Evolutionary conservation across 1,140 invertebrate species (phyloP), one percentile per base, ranked within the genome.

Genomic region (Globodera ellingtonae): DNA sequence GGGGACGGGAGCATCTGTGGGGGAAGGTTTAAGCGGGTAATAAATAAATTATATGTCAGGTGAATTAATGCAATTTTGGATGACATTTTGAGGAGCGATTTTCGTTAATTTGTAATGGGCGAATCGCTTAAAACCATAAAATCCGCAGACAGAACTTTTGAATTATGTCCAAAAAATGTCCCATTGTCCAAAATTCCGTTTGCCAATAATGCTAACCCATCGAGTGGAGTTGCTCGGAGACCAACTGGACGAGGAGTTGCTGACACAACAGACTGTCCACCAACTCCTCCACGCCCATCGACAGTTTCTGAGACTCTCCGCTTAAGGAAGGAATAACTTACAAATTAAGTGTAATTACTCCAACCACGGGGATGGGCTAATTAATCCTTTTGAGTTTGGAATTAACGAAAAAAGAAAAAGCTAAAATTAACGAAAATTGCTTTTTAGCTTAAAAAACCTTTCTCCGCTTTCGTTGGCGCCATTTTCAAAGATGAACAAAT

Each of bases 251-350:
- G 69, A 65, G 44, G 24, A 77, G 69, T 47, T 77, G 75, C 65
- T 67, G 75, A 77, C 75, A 77, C 6, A 77, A 10, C 47, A 77
- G 48, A 77, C 75, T 77, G 69, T 77, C 75, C 21, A 77, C 65
- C 69, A 77, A 69, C 47, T 77, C 59, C 24, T 77, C 75, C 21
- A 77, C 48, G 5, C 75, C 75, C 59, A 77, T 48, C 21, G 75
- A 77, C 48, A 77, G 67, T 70, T 70, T 70, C 67, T 70, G n/a
- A 21, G 52, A n/a, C 50, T 7, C 6, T 77, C 46, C 75, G 46
- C 35, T 15, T 21, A 21, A 21, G 7, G n/a, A 9, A 21, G 7
- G 65, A 35, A n/a, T n/a, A n/a, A 18, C 7, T 9, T 7, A 8
- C 35, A 18, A 70, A 35, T 35, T 35, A 35, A 35, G 35, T 35